Percentiles rank a stretch among this genome's conserved stretches.
Evolutionary conservation across 1,140 invertebrate species (phyloP).

Genomic region (Heliconius eleuchia): DNA sequence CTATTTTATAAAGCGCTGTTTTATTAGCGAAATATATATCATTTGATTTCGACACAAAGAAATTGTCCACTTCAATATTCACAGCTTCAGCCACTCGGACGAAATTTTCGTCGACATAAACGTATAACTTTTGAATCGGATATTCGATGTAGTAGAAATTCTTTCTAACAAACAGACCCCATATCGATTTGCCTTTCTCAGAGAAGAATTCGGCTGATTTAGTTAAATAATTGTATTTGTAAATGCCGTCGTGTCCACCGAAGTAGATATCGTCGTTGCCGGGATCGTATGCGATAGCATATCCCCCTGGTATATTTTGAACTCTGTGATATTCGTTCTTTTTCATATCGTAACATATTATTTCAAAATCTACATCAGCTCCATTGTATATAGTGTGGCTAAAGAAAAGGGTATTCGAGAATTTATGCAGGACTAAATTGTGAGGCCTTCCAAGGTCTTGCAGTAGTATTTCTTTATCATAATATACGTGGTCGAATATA

Average conservation of each 20-base stretch:
- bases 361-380: slow-evolving; percentile 57
- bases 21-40: slow-evolving; percentile 67
- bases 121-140: slow-evolving; percentile 61
- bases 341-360: slow-evolving; percentile 53
- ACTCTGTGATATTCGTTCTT: slow-evolving; percentile 45
- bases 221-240: slow-evolving; percentile 66
- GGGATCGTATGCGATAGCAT: slow-evolving; percentile 63
- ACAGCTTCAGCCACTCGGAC: slow-evolving; percentile 57
- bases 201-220: slow-evolving; percentile 62
- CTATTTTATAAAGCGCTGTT: slow-evolving; percentile 66
- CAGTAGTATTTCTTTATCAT: slow-evolving; percentile 51
- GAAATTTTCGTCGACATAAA: slow-evolving; percentile 62
- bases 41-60: slow-evolving; percentile 55
- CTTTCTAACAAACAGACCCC: slow-evolving; percentile 60
- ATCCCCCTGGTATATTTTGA: slow-evolving; percentile 56
- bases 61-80: slow-evolving; percentile 63
- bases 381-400: slow-evolving; percentile 59
- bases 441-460: slow-evolving; percentile 52
- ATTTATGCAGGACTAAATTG: slow-evolving; percentile 64
- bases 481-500: slow-evolving; percentile 65
- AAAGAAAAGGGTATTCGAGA: slow-evolving; percentile 59
- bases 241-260: slow-evolving; percentile 68
- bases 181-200: slow-evolving; percentile 67
- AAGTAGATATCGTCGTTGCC: slow-evolving; percentile 68
- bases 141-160: slow-evolving; percentile 73